A percentile compares a stretch with the other conserved stretches of the same genome.
Conservation (phyloP, 2,888 invertebrate species). For the Drosophila peninsularis region DNA sequence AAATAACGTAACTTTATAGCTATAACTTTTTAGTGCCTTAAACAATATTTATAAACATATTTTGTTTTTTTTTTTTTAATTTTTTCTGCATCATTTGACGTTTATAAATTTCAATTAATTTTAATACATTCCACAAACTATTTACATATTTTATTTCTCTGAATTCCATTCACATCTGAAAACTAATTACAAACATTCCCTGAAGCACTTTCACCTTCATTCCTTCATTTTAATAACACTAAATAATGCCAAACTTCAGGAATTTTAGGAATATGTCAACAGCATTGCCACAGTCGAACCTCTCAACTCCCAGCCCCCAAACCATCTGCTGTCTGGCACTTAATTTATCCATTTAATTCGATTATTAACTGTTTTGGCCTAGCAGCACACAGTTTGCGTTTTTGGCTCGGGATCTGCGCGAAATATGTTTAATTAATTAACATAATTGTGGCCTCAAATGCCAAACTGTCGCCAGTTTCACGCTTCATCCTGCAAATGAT, state of each 20-base stretch:
- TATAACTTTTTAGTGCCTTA: no score
- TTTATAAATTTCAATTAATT: no score
- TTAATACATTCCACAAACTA: background rate
- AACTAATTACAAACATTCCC: background rate
- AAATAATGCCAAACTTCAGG: background rate
- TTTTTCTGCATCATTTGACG: no score
- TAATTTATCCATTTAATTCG: constrained; percentile 10
- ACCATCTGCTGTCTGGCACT: constrained; percentile 1
- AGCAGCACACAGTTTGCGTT: background rate
- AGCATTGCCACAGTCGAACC: background rate
- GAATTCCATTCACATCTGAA: background rate
- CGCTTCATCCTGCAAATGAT: constrained; percentile 63
- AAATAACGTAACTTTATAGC: no score
- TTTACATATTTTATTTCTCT: background rate
- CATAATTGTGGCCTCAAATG: constrained; percentile 49
- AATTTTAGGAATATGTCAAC: background rate
- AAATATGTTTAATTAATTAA: constrained; percentile 73
- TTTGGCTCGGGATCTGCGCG: background rate
- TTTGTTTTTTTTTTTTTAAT: no score
- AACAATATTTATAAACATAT: no score
- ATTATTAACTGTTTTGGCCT: constrained; percentile 5
- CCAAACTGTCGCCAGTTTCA: constrained; percentile 58
- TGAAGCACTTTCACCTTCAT: background rate
- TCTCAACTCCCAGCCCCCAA: background rate
- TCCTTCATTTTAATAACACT: background rate